phyloP scores from a whole-genome alignment of 2,113 vertebrate genomes.

The Platanista minor region DNA sequence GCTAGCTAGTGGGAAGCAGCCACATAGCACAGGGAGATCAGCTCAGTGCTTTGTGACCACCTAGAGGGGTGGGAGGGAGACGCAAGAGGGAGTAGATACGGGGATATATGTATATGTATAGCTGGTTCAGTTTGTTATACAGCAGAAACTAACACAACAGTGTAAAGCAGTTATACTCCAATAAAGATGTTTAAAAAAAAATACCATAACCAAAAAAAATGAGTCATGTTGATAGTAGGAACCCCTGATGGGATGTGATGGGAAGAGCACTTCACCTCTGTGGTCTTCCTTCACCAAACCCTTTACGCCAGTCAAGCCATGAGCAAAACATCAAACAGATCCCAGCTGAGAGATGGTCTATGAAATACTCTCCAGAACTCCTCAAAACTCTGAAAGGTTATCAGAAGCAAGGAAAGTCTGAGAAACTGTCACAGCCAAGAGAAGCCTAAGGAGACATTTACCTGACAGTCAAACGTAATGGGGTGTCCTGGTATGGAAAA shows the following conservation, averaged over 20 bases:
- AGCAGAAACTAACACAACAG: too few species aligned
- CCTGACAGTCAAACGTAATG: neutral
- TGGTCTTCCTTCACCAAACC: neutral
- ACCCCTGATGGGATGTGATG: neutral
- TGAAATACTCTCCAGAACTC: neutral
- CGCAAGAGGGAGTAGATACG: too few species aligned
- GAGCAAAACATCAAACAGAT: constrained; percentile 2
- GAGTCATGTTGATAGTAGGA: neutral
- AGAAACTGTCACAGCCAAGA: neutral
- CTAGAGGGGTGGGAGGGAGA: too few species aligned
- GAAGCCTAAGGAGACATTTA: neutral
- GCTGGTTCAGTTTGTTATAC: too few species aligned
- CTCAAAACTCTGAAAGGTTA: neutral
- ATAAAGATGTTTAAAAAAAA: too few species aligned
- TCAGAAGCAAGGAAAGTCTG: neutral
- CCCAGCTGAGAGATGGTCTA: neutral
- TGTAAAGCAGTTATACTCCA: too few species aligned
- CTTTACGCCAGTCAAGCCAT: neutral
- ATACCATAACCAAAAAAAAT: too few species aligned
- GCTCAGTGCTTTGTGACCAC: too few species aligned
- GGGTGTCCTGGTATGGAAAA: neutral
- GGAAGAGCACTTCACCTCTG: neutral
- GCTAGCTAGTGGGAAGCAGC: too few species aligned
- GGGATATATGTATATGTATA: too few species aligned
- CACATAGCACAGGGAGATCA: too few species aligned